Conservation (phyloP, 2,797 vertebrate species). For the Malurus splendens region DNA sequence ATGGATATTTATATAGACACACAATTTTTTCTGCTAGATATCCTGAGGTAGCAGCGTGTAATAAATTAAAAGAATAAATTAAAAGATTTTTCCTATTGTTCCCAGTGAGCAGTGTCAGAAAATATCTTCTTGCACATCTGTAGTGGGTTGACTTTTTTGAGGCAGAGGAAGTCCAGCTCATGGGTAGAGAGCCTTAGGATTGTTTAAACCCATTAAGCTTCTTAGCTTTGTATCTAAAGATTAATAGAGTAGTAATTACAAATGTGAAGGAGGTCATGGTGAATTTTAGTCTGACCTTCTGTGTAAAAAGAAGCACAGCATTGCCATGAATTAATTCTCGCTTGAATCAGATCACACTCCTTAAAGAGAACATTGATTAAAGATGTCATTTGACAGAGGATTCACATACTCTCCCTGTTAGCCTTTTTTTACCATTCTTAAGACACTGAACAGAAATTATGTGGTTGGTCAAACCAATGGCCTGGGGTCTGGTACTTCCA, state of each 20-base stretch:
- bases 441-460: neutral
- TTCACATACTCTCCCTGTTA: neutral
- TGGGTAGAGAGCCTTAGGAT: neutral
- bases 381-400: neutral
- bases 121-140: neutral
- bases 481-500: neutral
- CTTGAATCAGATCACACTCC: neutral
- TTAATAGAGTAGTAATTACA: conserved; percentile 26
- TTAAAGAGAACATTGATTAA: conserved; percentile 11
- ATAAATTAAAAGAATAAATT: neutral
- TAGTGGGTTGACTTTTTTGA: neutral
- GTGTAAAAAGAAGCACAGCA: neutral
- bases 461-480: neutral
- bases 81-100: neutral
- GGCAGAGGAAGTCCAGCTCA: neutral
- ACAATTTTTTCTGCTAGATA: neutral
- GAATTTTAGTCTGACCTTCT: conserved; percentile 12
- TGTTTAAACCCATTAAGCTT: conserved; percentile 12
- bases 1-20: rapidly evolving
- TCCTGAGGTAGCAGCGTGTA: neutral
- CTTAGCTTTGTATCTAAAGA: neutral
- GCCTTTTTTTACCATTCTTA: neutral
- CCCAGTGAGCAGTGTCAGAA: neutral
- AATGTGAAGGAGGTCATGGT: neutral
- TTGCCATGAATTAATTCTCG: neutral